Base-by-base conservation (phyloP, 2,888 invertebrate genomes). In the Cantharis rustica region DNA sequence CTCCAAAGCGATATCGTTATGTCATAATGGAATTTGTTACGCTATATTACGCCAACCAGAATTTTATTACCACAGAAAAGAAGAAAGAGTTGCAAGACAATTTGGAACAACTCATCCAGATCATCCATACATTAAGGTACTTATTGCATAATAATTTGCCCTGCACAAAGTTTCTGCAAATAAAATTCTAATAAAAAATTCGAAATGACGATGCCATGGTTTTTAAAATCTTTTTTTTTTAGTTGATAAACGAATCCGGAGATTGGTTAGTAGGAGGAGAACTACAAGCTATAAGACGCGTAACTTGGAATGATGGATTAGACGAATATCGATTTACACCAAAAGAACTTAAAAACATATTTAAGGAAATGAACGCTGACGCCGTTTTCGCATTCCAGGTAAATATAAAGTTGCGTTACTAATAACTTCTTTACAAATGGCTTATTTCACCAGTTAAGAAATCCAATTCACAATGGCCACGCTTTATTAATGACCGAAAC, bases 401-500 rank as follows among this genome's bases (percentile, higher is more conserved):
- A 75, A n/a, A n/a, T 61, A 68, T 27, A 13, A 15, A 63, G n/a
- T 61, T 61, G 15, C 10, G 23, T 13, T 16, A 27, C 16, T 23
- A 20, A 16, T 2, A 61, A 20, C 11, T 64, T 13, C 13, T 47
- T 68, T 9, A 47, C n/a, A 26, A 27, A 64, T 15, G 13, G 15
- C 13, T 17, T n/a, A 16, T 64, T 61, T 61, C 15, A 62, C 1
- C 23, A 77, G 77, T 64, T 77, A 11, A 92, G 99, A 73, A 99
- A 99, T 89, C 99, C 99, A 0, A 97, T 99, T 81, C 99, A 99
- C 89, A 99, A 99, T 87, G 99, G 99, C 0, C 99, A 99, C 88
- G 99, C 98, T 0, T 90, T 99, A 61, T 90, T 99, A 74, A 99
- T 99, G 99, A 95, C 95, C 89, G 97, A 98, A 86, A 98, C 98